phyloP scores from a whole-genome alignment of 2,888 invertebrate species.

The Pyrocoelia pectoralis region DNA sequence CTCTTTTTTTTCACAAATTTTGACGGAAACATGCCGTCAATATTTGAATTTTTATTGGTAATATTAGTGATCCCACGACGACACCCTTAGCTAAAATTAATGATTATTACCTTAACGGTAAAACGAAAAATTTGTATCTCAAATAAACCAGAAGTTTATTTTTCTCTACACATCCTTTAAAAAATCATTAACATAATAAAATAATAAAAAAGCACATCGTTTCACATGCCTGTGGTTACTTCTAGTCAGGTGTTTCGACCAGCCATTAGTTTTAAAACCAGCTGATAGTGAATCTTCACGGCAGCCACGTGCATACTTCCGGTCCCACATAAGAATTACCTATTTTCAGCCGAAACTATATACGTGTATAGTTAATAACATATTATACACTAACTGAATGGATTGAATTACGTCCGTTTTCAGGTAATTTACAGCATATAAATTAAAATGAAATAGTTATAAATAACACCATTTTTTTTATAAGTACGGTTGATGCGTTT shows the following conservation, averaged over 20 bases:
- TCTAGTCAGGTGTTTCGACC: conserved; percentile 39
- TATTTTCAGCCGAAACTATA: conserved; percentile 21
- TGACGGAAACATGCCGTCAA: too few species aligned
- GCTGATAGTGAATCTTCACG: conserved; percentile 44
- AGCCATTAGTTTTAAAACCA: conserved; percentile 39
- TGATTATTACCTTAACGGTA: conserved; percentile 5
- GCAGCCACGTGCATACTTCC: conserved; percentile 41
- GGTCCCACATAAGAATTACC: conserved; percentile 34
- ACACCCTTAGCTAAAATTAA: conserved; percentile 1
- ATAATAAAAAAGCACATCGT: conserved; percentile 18
- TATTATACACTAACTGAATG: conserved; percentile 7
- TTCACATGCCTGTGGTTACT: conserved; percentile 33
- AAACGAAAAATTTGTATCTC: background rate
- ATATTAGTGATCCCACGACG: background rate
- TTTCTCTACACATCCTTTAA: conserved; percentile 13
- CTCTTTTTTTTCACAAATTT: too few species aligned
- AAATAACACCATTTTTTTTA: background rate
- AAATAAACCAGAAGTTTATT: background rate
- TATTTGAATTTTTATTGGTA: background rate
- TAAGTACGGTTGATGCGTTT: too few species aligned
- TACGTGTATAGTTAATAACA: conserved; percentile 19
- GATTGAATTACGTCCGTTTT: conserved; percentile 9
- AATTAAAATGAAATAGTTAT: background rate
- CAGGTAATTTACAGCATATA: conserved; percentile 1
- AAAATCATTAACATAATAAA: conserved; percentile 13